Base-by-base conservation (phyloP, 1,140 invertebrate genomes). In the Caerostris darwini region DNA sequence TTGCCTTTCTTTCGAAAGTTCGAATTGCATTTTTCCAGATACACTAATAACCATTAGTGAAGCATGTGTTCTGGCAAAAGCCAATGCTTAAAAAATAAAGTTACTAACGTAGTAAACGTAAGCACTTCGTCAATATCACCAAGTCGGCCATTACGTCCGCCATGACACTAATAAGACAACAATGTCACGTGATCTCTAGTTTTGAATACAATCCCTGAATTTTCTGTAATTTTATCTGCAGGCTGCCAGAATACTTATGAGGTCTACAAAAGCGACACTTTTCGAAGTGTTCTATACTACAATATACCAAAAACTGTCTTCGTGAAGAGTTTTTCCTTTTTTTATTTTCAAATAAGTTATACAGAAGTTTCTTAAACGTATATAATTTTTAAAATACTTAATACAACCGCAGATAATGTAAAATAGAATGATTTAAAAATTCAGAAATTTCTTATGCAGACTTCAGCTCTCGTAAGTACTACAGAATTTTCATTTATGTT, bases 1-100 rank as follows among this genome's bases (percentile, higher is more conserved):
- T 85, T 94, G 93, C 91, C 95, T 95, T 90, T 95, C 95, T 95
- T 95, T 95, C 71, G 85, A 88, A 94, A 95, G 95, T 91, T 96
- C 95, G 83, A 95, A 95, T 95, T 95, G 95, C 95, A 96, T 96
- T 94, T 92, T 94, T 85, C 88, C 93, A 57, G 87, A 81, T 90
- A 94, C 88, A 94, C 93, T 90, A 94, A 94, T 94, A 90, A 94
- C 93, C 93, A 94, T 94, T 94, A 94, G 93, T 94, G 93, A 94
- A 94, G 86, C 77, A 90, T 94, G 61, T 94, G 69, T 57, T n/a
- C 71, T 67, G 87, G 87, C 93, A 85, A 83, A 54, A 17, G 93
- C 87, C 88, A 69, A 90, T 94, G 69, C 93, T 54, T 19, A 69
- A 85, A 77, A 94, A 90, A 94, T 54, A 90, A 61, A 67, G 12